Evolutionary conservation across 2,888 invertebrate genomes (phyloP), one percentile per base, ranked within the genome.

Genomic region (Caenorhabditis sp.): DNA sequence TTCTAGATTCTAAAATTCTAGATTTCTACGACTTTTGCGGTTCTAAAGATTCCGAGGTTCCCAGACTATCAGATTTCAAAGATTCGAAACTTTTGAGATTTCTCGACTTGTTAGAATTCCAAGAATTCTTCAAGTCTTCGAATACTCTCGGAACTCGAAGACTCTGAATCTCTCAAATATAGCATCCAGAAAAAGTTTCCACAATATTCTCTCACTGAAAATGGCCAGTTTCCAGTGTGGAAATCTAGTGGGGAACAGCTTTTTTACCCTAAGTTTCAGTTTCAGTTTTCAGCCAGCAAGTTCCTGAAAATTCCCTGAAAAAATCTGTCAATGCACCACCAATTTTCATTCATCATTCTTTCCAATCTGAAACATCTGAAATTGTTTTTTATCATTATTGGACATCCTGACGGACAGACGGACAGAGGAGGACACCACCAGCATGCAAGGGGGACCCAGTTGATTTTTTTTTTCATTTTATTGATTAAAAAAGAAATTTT

Each of bases 321-420:
- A 75, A 51, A 38, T 28, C 58, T 64, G 58, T 64, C 56, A 66
- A 76, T 64, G 75, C 54, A 68, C 66, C 66, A 66, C 35, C 66
- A 64, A 64, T 47, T 64, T 26, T 28, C n/a, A n/a, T 47, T 63
- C 41, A n/a, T 61, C n/a, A 16, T 1, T 31, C 24, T 47, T 16
- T 19, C n/a, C n/a, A n/a, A n/a, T n/a, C n/a, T n/a, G n/a, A n/a
- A n/a, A 64, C 28, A 66, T 66, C 28, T 49, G 35, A 61, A 56
- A 74, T 38, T 61, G 10, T 49, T 6, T 49, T 35, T 35, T 22
- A 35, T 22, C 22, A 31, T 16, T 12, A 56, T 24, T 47, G n/a
- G 22, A 44, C 63, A 38, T 14, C 28, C 63, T n/a, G 61, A 70
- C 59, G 10, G n/a, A 38, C 38, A 38, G 38, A 38, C 38, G 38